phyloP scores from a whole-genome alignment of 2,797 vertebrate species.

The Sebastes steindachneri region DNA sequence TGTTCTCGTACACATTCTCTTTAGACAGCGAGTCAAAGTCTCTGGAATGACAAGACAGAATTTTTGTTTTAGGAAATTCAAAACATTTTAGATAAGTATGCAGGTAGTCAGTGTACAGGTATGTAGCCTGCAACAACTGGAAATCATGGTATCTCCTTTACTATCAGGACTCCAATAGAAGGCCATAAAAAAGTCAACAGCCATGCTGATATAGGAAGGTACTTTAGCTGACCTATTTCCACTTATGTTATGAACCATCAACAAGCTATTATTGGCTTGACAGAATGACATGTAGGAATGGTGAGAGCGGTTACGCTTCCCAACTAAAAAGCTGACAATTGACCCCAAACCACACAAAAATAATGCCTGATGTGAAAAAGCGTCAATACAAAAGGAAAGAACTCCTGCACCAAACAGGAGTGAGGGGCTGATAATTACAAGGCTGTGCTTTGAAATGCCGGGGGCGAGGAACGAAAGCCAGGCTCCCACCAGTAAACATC shows the following conservation, averaged over 20 bases:
- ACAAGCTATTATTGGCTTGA: slow-evolving; percentile 46
- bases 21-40: slow-evolving; percentile 94
- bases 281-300: slow-evolving; percentile 12
- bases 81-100: neutral
- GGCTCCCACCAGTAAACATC: slow-evolving; percentile 71
- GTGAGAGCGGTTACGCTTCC: slow-evolving; percentile 3
- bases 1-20: slow-evolving; percentile 97
- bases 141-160: neutral
- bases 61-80: neutral
- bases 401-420: slow-evolving; percentile 29
- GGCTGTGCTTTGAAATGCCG: slow-evolving; percentile 47
- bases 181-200: neutral
- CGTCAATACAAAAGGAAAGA: slow-evolving; percentile 45
- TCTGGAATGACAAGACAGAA: slow-evolving; percentile 78
- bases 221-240: slow-evolving; percentile 30
- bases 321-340: neutral
- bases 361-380: slow-evolving; percentile 14
- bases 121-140: neutral
- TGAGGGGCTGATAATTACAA: slow-evolving; percentile 70
- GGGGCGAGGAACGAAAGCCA: slow-evolving; percentile 41
- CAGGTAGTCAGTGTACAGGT: neutral
- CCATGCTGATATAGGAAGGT: neutral
- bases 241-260: slow-evolving; percentile 46
- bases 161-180: neutral
- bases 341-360: slow-evolving; percentile 10